Conservation (phyloP, 2,797 vertebrate species). For the Platyrinchus mystaceus region DNA sequence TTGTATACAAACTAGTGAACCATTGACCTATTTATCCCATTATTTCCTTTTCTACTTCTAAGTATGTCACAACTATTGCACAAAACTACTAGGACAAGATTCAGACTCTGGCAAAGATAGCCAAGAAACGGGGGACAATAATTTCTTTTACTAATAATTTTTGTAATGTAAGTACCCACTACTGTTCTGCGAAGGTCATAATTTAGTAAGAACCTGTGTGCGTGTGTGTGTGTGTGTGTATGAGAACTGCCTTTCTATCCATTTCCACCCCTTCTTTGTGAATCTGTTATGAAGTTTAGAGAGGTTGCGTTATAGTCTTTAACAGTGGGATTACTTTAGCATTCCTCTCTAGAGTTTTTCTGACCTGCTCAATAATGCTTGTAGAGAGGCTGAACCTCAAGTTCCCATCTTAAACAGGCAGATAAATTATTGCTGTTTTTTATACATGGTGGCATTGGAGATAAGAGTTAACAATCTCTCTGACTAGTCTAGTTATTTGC, state of each 20-base stretch:
- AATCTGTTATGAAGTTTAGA: neutral
- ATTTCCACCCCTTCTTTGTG: neutral
- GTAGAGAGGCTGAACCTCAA: neutral
- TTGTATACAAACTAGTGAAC: neutral
- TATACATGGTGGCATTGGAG: neutral
- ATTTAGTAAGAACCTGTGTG: neutral
- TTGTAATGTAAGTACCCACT: neutral
- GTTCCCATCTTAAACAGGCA: neutral
- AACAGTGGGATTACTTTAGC: neutral
- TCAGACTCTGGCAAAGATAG: neutral
- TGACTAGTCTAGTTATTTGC: neutral
- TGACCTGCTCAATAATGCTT: neutral
- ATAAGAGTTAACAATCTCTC: neutral
- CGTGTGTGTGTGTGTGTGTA: no score
- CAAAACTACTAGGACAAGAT: neutral
- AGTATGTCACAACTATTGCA: neutral
- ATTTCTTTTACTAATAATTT: neutral
- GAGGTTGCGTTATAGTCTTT: neutral
- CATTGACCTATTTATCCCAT: neutral
- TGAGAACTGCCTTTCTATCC: neutral
- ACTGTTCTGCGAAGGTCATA: neutral
- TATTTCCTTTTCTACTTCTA: neutral
- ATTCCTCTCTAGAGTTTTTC: neutral
- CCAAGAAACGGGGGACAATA: neutral
- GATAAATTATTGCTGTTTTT: neutral